Base-by-base conservation (phyloP, 2,797 vertebrate species). In the Xerus rutilus region DNA sequence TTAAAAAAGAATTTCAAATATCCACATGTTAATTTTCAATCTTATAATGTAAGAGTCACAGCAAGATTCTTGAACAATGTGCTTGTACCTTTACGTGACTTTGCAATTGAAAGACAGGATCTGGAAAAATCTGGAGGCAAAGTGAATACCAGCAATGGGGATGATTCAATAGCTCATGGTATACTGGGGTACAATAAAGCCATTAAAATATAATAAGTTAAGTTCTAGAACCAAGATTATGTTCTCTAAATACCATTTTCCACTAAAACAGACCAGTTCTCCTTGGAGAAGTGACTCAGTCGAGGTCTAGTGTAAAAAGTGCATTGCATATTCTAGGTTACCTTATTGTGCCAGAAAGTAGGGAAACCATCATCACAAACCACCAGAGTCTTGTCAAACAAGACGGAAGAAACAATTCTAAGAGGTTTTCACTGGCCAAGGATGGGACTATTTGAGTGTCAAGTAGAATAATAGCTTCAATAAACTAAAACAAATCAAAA, bases 191-290 rank as follows among this genome's bases (percentile, higher is more conserved):
- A 54, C 1, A 79, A 72, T 0, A 43, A 21, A 79, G 2, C 10
- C 67, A 72, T 77, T 69, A 39, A 72, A 94, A 82, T 0, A 49
- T 35, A 89, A 49, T 49, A 49, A 91, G 62, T 64, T 77, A 43
- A 82, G 47, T 57, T 85, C 13, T 13, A 94, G 69, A 93, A 62
- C 39, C 18, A 94, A 94, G 59, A 93, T 82, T 57, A 54, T 47
- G 7, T 35, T 43, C 39, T 93, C 47, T 39, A 72, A 79, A 43
- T 83, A 28, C 14, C 39, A 85, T 32, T 94, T 88, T 59, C 47
- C 10, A 78, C 28, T 82, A 39, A 82, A 81, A 69, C 3, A 17
- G 15, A 82, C 12, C 9, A 74, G 30, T 84, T 7, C 12, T 74
- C 10, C 18, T 47, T 83, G n/a, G 4, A 77, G 28, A 77, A 65